These are phyloP conservation scores for Amazona ochrocephala DNA, from an alignment of 2,797 vertebrate genomes.

Conservation along the genomic window DNA sequence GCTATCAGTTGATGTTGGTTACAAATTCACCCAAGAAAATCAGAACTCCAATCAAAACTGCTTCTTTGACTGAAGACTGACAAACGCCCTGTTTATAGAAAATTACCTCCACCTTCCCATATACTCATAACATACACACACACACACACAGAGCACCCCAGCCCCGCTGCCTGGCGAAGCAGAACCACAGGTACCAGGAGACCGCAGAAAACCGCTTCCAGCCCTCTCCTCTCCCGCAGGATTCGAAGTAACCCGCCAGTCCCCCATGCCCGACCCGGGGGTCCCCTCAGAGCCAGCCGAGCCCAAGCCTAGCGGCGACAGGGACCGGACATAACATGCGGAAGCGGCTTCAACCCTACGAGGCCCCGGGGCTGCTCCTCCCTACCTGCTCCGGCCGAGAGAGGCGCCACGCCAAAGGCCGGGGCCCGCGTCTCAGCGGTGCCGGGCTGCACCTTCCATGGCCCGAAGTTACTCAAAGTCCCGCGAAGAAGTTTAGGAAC, in stretches of 20 bases:
- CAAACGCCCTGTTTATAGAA: background rate
- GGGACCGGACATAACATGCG: background rate
- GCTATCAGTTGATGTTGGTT: fast-evolving
- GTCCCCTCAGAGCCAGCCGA: background rate
- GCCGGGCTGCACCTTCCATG: background rate
- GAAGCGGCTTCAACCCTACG: background rate
- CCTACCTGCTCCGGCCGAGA: background rate
- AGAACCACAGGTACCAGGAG: fast-evolving
- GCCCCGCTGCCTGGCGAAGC: fast-evolving
- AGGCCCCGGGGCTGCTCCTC: background rate
- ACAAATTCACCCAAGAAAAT: background rate
- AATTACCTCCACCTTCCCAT: no score
- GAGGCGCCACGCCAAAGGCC: background rate
- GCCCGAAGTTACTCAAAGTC: conserved; percentile 38
- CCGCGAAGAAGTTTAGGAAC: background rate
- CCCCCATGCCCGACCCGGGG: background rate
- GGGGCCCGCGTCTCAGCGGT: fast-evolving
- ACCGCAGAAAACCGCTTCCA: fast-evolving
- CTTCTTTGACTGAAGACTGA: fast-evolving
- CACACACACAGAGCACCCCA: background rate
- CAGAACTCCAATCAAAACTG: background rate
- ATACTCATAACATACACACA: no score
- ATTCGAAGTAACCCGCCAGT: fast-evolving
- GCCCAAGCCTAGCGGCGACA: background rate
- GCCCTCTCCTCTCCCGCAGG: fast-evolving